Evolutionary conservation across 2,888 invertebrate genomes (phyloP).

Genomic region (Malachius bipustulatus): DNA sequence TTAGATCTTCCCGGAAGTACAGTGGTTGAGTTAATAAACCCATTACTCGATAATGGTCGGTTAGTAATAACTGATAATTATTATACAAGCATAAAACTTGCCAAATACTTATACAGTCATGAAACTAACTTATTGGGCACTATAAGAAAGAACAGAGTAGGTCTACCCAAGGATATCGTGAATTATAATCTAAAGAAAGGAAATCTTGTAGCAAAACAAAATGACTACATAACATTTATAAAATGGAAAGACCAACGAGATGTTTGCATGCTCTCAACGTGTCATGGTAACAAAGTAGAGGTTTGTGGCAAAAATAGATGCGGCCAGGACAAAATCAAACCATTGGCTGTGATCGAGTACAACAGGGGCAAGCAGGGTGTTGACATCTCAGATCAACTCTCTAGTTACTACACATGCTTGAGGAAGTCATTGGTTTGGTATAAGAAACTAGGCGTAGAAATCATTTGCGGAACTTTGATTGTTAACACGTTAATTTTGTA

Average conservation of each 20-base stretch:
- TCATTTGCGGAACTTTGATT: too few species aligned
- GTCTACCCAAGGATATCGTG: slow-evolving; percentile 1
- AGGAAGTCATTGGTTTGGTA: slow-evolving; percentile 3
- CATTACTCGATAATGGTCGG: slow-evolving; percentile 3
- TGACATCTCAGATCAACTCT: slow-evolving; percentile 4
- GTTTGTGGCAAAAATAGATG: too few species aligned
- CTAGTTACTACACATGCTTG: background rate
- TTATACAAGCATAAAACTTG: slow-evolving; percentile 1
- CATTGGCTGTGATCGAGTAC: slow-evolving; percentile 1
- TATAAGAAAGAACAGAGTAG: slow-evolving; percentile 2
- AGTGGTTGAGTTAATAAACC: background rate
- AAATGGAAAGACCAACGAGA: background rate
- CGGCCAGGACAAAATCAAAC: too few species aligned
- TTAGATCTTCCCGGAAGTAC: background rate
- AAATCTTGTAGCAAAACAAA: background rate
- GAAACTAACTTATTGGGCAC: slow-evolving; percentile 4
- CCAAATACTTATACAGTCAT: slow-evolving; percentile 5
- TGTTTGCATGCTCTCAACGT: too few species aligned
- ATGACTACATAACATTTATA: background rate
- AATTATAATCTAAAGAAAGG: slow-evolving; percentile 1
- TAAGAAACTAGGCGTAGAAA: slow-evolving; percentile 1
- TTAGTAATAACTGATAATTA: slow-evolving; percentile 4
- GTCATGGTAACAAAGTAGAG: too few species aligned
- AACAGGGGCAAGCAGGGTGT: slow-evolving; percentile 3
- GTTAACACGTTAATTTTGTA: too few species aligned